Evolutionary conservation across 2,888 invertebrate species (phyloP), one percentile per base, ranked within the genome.

Genomic region (Cephus pulcher): DNA sequence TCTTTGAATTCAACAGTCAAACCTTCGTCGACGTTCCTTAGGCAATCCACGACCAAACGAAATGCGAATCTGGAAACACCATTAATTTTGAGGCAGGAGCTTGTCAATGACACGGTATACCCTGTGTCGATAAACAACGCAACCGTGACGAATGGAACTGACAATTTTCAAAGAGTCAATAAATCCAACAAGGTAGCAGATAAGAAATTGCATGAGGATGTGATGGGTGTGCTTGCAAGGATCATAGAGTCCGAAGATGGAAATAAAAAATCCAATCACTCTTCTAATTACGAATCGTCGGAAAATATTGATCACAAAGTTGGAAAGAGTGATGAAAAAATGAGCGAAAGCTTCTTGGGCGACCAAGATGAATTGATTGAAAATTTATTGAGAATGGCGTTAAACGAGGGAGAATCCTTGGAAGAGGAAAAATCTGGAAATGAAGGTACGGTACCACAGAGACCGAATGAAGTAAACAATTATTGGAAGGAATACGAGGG

Each of bases 11-110:
- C 23, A 23, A 56, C 23, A 9, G 56, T 23, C 23, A 23, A 56
- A 56, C 56, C 56, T 56, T 23, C 56, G 2, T 23, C 56, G 56
- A 56, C 56, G 9, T 56, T 56, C 23, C 9, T 56, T 23, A 56
- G 23, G 56, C 56, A 56, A 56, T 56, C 9, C 9, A 15, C 40
- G 40, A 40, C 40, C 40, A 23, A 23, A 9, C 56, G 23, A 56
- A 23, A 23, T 56, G 56, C 23, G 56, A 2, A 56, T 56, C 56
- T 23, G 23, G 34, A 35, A 33, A 37, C 70, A 3, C 69, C 79
- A 12, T 73, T 76, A n/a, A 70, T 83, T 70, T 77, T 81, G 69
- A 77, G 80, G 73, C 80, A 82, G 79, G 80, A 81, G 35, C 37
- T 80, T 15, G 76, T 77, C 6, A 80, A 79, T 33, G 82, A 83